Conservation (phyloP, 2,797 vertebrate genomes). For the Mycteria americana region DNA sequence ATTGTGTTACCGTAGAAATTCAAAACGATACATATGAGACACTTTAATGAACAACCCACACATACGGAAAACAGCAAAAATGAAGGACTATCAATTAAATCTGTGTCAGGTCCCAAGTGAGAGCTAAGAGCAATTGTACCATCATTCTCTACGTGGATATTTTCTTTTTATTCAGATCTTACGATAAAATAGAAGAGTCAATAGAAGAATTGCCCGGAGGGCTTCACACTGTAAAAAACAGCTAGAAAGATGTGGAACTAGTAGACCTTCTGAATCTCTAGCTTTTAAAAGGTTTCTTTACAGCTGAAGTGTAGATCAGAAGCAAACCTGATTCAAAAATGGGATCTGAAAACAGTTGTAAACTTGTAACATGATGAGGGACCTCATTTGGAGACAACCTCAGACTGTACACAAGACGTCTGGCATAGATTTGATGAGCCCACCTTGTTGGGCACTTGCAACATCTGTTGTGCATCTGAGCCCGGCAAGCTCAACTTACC, state of each 20-base stretch:
- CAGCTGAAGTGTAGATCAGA: neutral
- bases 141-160: neutral
- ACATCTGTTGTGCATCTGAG: neutral
- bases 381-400: neutral
- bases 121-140: neutral
- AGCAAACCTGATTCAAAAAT: neutral
- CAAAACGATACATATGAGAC: neutral
- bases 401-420: neutral
- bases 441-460: neutral
- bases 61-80: neutral
- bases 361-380: neutral
- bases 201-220: neutral
- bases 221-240: neutral
- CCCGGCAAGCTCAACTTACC: neutral
- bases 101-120: neutral
- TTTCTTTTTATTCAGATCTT: neutral
- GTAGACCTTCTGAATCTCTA: neutral
- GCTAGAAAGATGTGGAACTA: neutral
- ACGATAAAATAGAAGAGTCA: neutral
- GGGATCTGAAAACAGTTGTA: neutral
- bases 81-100: neutral
- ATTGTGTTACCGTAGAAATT: neutral
- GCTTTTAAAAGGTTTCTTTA: neutral
- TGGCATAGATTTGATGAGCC: neutral
- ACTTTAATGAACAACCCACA: neutral